Base-by-base conservation (phyloP, 2,888 invertebrate species). In the Eupsilia transversa region DNA sequence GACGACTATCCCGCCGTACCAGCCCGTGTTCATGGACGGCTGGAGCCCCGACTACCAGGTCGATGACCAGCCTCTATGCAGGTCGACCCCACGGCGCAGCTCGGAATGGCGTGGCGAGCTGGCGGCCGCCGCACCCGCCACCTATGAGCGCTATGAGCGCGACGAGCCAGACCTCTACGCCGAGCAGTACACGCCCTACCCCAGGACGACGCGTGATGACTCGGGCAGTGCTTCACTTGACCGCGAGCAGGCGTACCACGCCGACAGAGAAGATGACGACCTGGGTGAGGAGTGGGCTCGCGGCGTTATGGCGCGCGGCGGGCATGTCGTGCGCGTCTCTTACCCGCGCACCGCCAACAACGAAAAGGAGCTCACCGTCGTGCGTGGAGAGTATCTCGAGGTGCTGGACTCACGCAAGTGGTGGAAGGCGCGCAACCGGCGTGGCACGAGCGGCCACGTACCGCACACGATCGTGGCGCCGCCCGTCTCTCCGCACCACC, bases 391-490 rank as follows among this genome's bases (percentile, higher is more conserved):
- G 96, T 99, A 98, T 94, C 97, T 99, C 67, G 99, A 99, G 97
- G 99, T 99, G 87, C 96, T 99, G 88, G 99, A 99, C 94, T 98
- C 98, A 64, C 97, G 99, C 88, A 99, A 99, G 95, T 99, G 99
- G 99, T 99, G 99, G 99, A 99, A 99, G 95, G 99, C 99, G 86
- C 97, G 99, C 91, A 99, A 99, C 95, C 97, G 98, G 86, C 97
- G 98, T 89, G 99, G 99, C 49, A 98, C 98, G 92, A 97, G 98
- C 64, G 99, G 99, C 72, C 99, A 99, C 95, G 99, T 99, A 88
- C 99, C 99, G 60, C 99, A 99, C 96, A 99, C 99, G 64, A 99
- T 99, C 92, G 98, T 99, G 98, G 99, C 97, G 97, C 92, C 97
- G 97, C 91, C 83, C 97, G 98, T 94, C 97, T 98, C 85, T 98